Percentiles rank a stretch among this genome's conserved stretches.
Evolutionary conservation across 2,797 vertebrate species (phyloP).

Genomic region (Sebastes itinus): DNA sequence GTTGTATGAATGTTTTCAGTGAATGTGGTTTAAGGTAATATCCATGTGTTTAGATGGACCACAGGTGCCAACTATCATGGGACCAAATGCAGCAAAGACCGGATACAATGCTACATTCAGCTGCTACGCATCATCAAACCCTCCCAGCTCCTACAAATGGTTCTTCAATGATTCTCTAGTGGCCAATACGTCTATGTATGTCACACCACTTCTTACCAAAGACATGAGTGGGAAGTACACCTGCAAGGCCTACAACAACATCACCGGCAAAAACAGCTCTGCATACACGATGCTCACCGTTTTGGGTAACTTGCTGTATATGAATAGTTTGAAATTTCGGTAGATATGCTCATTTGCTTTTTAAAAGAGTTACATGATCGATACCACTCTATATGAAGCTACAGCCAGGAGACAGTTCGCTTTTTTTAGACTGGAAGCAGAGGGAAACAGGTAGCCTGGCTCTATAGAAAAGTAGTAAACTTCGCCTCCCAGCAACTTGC

Average conservation of each 20-base stretch:
- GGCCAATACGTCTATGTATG: conserved; percentile 26
- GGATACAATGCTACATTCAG: conserved; percentile 35
- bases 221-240: conserved; percentile 34
- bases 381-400: no score
- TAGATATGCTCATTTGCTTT: no score
- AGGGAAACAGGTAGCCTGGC: no score
- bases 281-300: conserved; percentile 31
- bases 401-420: no score
- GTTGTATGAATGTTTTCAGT: background rate
- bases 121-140: conserved; percentile 60
- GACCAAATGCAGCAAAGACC: background rate
- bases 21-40: background rate
- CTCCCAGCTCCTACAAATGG: conserved; percentile 59
- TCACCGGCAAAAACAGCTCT: conserved; percentile 44
- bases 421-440: no score
- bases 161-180: conserved; percentile 33
- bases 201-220: conserved; percentile 17
- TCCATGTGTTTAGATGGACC: conserved; percentile 64
- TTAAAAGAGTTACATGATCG: no score
- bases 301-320: conserved; percentile 27
- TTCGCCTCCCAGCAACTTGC: no score
- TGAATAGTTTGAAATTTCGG: no score
- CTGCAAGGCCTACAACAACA: conserved; percentile 47
- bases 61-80: conserved; percentile 6
- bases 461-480: no score